Conservation (phyloP, 2,113 vertebrate species). For the Puffinus mauretanicus region DNA sequence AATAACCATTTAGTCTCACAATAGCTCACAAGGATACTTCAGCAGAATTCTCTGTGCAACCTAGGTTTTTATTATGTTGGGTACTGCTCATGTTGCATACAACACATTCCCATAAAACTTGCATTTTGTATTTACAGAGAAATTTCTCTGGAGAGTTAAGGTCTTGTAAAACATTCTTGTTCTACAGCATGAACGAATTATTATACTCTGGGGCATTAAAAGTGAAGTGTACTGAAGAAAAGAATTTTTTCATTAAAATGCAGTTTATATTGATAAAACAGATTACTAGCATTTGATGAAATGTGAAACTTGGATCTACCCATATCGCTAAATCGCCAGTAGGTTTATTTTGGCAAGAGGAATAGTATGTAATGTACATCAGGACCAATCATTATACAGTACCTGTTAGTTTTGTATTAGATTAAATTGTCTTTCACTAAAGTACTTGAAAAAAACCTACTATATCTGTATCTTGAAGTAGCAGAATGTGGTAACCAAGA, state of each 20-base stretch:
- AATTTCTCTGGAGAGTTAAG: conserved; percentile 82
- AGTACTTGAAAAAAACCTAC: conserved; percentile 33
- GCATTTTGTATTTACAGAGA: conserved; percentile 80
- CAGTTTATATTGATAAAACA: conserved; percentile 85
- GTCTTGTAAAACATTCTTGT: conserved; percentile 84
- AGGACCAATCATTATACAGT: conserved; percentile 56
- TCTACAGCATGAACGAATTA: conserved; percentile 81
- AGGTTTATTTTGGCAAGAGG: conserved; percentile 80
- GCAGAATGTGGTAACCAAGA: conserved; percentile 76
- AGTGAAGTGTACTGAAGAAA: conserved; percentile 82
- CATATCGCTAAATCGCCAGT: conserved; percentile 74
- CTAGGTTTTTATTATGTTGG: conserved; percentile 69
- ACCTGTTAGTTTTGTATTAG: conserved; percentile 75
- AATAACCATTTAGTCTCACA: conserved; percentile 43
- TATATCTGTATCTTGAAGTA: conserved; percentile 73
- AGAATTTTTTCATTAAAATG: conserved; percentile 85
- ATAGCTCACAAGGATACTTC: conserved; percentile 51
- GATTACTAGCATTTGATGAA: conserved; percentile 83
- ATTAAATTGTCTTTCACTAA: conserved; percentile 73
- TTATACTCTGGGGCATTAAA: conserved; percentile 79
- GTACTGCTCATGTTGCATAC: conserved; percentile 70
- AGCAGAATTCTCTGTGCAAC: conserved; percentile 57
- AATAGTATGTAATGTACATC: conserved; percentile 70
- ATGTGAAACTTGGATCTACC: conserved; percentile 81
- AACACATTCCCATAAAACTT: conserved; percentile 77